Evolutionary conservation across 2,888 invertebrate genomes (phyloP), one percentile per base, ranked within the genome.

Genomic region (Stegana nigrithorax): DNA sequence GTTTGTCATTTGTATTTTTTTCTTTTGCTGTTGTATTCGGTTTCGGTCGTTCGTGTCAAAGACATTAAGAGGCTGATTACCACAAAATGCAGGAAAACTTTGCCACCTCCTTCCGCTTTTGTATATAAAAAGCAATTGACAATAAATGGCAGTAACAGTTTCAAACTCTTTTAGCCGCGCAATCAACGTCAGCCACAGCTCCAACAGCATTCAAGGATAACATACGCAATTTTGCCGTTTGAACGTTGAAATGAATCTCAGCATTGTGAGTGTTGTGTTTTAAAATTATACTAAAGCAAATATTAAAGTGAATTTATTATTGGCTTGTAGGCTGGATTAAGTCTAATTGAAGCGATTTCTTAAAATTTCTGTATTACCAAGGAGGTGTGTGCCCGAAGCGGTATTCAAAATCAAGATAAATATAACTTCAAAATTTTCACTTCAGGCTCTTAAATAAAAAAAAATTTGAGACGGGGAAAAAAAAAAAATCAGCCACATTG

Each of bases 91-190:
- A 80, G 75, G 75, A 75, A n/a, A 75, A 80, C 72, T 64, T 62
- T 21, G 61, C 59, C 62, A 67, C n/a, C 75, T 78, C 76, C 76
- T 75, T 80, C 80, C 75, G 78, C 76, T 69, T 70, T 64, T 67
- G 73, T 75, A 73, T 79, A 79, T 79, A 79, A 78, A 78, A 72
- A 67, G 70, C 71, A 72, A 73, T 71, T 66, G 63, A 70, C 68
- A 65, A 27, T 59, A 64, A 62, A 64, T 71, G 66, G 65, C 78
- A 78, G 74, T 78, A 68, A 74, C 63, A 66, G n/a, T n/a, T n/a
- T n/a, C n/a, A n/a, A n/a, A n/a, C n/a, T n/a, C n/a, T 69, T 71
- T 71, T 68, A 65, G 73, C 65, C 73, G 74, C 68, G 74, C 69
- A 61, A 67, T 62, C 67, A 75, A 68, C 73, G 50, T 26, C 26